phyloP scores from a whole-genome alignment of 2,888 invertebrate species.

The Branchellion lobata region DNA sequence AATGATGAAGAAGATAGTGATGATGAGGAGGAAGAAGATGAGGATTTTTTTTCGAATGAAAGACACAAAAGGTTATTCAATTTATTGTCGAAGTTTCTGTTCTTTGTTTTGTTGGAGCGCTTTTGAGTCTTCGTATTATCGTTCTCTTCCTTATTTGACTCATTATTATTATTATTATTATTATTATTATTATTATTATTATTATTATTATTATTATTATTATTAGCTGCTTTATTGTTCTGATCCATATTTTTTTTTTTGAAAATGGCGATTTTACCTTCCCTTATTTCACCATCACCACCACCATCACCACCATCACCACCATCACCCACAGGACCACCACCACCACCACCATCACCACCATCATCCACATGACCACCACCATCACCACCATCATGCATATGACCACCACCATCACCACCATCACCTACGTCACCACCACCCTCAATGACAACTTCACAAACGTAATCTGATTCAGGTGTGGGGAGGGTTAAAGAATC shows the following conservation, averaged over 20 bases:
- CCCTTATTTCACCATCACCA: neutral
- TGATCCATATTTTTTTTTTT: too few relatives aligned
- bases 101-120: neutral
- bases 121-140: neutral
- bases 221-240: too few relatives aligned
- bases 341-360: slow-evolving; percentile 15
- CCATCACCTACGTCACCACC: too few relatives aligned
- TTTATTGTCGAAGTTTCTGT: neutral
- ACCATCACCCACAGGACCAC: slow-evolving; percentile 35
- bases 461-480: too few relatives aligned
- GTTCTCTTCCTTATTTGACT: neutral
- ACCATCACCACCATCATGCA: too few relatives aligned
- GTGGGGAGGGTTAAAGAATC: too few relatives aligned
- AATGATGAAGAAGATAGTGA: neutral
- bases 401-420: too few relatives aligned
- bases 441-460: too few relatives aligned
- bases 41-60: neutral
- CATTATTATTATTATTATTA: too few relatives aligned
- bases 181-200: too few relatives aligned
- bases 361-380: slow-evolving; percentile 18
- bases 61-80: too few relatives aligned
- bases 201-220: too few relatives aligned
- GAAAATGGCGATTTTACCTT: neutral
- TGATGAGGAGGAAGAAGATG: neutral
- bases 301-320: slow-evolving; percentile 14